Evolutionary conservation across 2,113 vertebrate genomes (phyloP).

Genomic region (Nanorana parkeri): DNA sequence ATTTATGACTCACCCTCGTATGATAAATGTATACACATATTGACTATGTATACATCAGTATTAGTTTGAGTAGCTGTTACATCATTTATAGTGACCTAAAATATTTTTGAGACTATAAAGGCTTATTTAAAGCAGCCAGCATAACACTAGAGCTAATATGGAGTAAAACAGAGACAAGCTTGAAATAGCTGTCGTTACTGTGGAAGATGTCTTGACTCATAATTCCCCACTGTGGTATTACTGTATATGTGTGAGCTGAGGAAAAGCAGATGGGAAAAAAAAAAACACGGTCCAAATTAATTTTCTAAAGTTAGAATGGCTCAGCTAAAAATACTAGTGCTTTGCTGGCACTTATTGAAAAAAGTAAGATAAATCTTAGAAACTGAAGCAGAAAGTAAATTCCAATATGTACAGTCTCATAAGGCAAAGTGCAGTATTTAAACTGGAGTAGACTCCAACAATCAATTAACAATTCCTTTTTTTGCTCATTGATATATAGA

Average conservation of each 20-base stretch:
- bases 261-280: constrained; percentile 1
- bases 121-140: neutral
- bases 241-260: neutral
- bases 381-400: too few relatives aligned
- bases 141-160: neutral
- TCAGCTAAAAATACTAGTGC: constrained; percentile 8
- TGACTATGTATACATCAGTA: too few relatives aligned
- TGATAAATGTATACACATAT: too few relatives aligned
- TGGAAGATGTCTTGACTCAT: constrained; percentile 9
- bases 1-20: too few relatives aligned
- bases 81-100: neutral
- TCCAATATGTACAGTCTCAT: too few relatives aligned
- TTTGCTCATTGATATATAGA: too few relatives aligned
- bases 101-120: neutral
- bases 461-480: too few relatives aligned
- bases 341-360: neutral
- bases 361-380: too few relatives aligned
- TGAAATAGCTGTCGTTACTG: constrained; percentile 4
- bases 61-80: too few relatives aligned
- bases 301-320: neutral
- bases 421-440: too few relatives aligned
- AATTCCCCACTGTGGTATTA: constrained; percentile 24
- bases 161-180: neutral
- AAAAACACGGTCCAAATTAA: neutral
- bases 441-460: too few relatives aligned